Evolutionary conservation across 2,888 invertebrate species (phyloP).

Genomic region (Artemia sinica): DNA sequence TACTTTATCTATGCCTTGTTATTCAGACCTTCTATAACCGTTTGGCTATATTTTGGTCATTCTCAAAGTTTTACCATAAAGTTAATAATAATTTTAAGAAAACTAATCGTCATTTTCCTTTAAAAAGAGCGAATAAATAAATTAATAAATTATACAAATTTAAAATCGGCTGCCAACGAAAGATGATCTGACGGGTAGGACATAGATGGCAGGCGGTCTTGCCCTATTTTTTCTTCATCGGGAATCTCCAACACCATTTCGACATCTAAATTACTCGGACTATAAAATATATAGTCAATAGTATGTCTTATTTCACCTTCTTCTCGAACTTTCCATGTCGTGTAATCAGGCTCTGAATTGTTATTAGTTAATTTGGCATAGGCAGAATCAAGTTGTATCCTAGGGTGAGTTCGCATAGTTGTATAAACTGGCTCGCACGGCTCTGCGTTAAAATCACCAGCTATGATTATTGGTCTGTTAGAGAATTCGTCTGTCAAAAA

Average conservation of each 20-base stretch:
- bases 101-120: too few species aligned
- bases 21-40: too few species aligned
- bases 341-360: slow-evolving; percentile 45
- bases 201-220: slow-evolving; percentile 46
- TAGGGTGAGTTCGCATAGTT: slow-evolving; percentile 35
- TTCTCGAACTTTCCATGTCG: slow-evolving; percentile 54
- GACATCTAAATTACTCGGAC: slow-evolving; percentile 39
- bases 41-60: too few species aligned
- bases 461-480: slow-evolving; percentile 43
- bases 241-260: slow-evolving; percentile 43
- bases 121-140: not conserved
- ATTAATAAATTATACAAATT: not conserved
- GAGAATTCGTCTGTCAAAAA: slow-evolving; percentile 33
- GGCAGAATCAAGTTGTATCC: slow-evolving; percentile 29
- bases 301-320: slow-evolving; percentile 53
- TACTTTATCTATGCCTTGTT: too few species aligned
- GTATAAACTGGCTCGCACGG: slow-evolving; percentile 49
- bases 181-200: slow-evolving; percentile 60
- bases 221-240: slow-evolving; percentile 45
- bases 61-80: too few species aligned
- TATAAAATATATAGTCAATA: slow-evolving; percentile 55
- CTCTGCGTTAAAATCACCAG: slow-evolving; percentile 61
- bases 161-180: slow-evolving; percentile 48
- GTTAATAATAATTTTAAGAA: too few species aligned
- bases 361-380: slow-evolving; percentile 29